Percentiles rank a stretch among this genome's conserved stretches.
Evolutionary conservation across 2,888 invertebrate species (phyloP).

Genomic region (Brenthis ino): DNA sequence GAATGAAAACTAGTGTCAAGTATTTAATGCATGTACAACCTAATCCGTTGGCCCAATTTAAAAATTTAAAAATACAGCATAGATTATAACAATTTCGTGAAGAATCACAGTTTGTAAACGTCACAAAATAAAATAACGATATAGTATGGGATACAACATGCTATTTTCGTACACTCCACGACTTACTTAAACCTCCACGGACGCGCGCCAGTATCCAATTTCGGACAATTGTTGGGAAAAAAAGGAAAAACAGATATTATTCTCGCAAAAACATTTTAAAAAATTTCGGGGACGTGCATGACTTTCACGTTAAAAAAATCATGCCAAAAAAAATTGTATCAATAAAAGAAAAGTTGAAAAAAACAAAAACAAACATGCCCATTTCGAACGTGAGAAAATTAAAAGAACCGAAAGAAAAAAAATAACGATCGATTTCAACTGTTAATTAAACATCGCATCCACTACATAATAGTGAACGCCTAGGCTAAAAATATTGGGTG

Average conservation of each 20-base stretch:
- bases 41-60: background rate
- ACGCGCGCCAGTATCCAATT: conserved; percentile 77
- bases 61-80: background rate
- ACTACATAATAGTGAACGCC: conserved; percentile 51
- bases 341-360: conserved; percentile 44
- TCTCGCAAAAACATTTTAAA: conserved; percentile 43
- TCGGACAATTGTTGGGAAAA: conserved; percentile 74
- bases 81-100: conserved; percentile 48
- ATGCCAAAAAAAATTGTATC: conserved; percentile 43
- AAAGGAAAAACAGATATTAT: conserved; percentile 74
- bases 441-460: conserved; percentile 47
- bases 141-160: conserved; percentile 46
- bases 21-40: background rate
- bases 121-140: conserved; percentile 27
- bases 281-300: conserved; percentile 52
- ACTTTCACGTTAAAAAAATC: conserved; percentile 46
- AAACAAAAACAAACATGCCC: conserved; percentile 41
- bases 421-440: conserved; percentile 16
- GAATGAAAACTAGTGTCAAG: conserved; percentile 1
- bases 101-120: conserved; percentile 35
- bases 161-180: conserved; percentile 47
- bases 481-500: conserved; percentile 54
- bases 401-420: conserved; percentile 18
- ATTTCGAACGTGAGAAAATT: conserved; percentile 38
- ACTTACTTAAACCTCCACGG: conserved; percentile 81